A percentile compares a stretch with the other conserved stretches of the same genome.
Evolutionary conservation across 2,888 invertebrate genomes (phyloP).

Genomic region (Dichetophora obliterata): DNA sequence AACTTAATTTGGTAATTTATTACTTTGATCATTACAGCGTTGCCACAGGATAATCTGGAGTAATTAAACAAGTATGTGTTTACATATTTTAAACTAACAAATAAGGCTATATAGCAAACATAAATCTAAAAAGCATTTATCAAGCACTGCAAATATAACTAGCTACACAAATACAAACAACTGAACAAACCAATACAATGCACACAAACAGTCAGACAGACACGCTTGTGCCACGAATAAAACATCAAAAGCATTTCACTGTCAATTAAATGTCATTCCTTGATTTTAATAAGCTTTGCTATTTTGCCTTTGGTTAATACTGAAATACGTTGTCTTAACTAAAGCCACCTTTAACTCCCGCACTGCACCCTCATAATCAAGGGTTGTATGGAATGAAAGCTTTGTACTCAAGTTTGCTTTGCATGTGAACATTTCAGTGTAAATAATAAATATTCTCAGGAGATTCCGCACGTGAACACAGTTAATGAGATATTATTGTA

Average conservation of each 20-base stretch:
- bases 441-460: background rate
- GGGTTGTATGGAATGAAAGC: background rate
- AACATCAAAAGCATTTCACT: constrained; percentile 34
- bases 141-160: background rate
- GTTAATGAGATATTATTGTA: constrained; percentile 26
- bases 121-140: too few species aligned
- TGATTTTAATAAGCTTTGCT: constrained; percentile 20
- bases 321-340: background rate
- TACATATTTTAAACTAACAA: too few species aligned
- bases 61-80: too few species aligned
- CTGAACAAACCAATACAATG: background rate
- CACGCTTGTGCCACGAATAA: background rate
- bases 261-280: constrained; percentile 26
- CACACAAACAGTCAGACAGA: background rate
- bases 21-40: too few species aligned
- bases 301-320: background rate
- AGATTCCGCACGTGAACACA: background rate
- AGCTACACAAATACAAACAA: background rate
- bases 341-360: background rate
- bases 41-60: too few species aligned
- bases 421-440: background rate
- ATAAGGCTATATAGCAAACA: too few species aligned
- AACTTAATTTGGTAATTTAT: too few species aligned
- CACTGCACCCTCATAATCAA: background rate
- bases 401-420: background rate